These are phyloP conservation scores for Bradypodion pumilum DNA, from an alignment of 2,797 vertebrate genomes.

Conservation along the genomic window DNA sequence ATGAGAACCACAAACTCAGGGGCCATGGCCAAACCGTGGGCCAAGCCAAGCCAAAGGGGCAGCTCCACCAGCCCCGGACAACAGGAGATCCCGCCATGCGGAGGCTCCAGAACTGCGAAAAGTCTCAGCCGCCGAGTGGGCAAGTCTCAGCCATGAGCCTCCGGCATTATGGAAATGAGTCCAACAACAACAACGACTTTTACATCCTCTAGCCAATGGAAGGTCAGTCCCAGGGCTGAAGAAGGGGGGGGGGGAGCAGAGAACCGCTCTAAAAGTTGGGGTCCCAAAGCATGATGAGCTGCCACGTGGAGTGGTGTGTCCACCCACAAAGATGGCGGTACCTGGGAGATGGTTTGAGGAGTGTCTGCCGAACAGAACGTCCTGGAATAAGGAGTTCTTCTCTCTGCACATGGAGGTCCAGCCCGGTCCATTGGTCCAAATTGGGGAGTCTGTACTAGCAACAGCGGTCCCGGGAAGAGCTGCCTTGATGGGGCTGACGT, in stretches of 20 bases:
- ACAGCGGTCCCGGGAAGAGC: neutral
- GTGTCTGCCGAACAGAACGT: too few relatives aligned
- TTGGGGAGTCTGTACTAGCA: neutral
- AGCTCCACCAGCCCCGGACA: conserved; percentile 63
- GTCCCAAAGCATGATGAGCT: accelerated
- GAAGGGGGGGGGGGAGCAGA: neutral
- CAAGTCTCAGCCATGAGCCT: conserved; percentile 68
- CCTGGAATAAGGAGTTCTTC: too few relatives aligned
- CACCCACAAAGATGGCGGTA: neutral
- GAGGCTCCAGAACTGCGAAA: conserved; percentile 62
- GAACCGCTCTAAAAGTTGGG: too few relatives aligned
- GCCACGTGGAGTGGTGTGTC: too few relatives aligned
- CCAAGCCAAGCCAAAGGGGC: conserved; percentile 73
- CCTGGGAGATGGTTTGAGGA: too few relatives aligned
- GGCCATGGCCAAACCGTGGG: conserved; percentile 63
- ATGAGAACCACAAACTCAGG: conserved; percentile 66
- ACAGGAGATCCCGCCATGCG: conserved; percentile 56
- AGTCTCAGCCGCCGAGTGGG: conserved; percentile 28
- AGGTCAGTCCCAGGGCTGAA: neutral
- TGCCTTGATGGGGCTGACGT: neutral
- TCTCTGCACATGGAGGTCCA: neutral
- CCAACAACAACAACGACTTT: conserved; percentile 83
- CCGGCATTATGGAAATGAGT: conserved; percentile 77
- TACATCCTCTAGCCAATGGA: conserved; percentile 69
- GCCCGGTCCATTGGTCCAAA: neutral